Evolutionary conservation across 2,797 vertebrate species (phyloP).

Genomic region (Salarias fasciatus): DNA sequence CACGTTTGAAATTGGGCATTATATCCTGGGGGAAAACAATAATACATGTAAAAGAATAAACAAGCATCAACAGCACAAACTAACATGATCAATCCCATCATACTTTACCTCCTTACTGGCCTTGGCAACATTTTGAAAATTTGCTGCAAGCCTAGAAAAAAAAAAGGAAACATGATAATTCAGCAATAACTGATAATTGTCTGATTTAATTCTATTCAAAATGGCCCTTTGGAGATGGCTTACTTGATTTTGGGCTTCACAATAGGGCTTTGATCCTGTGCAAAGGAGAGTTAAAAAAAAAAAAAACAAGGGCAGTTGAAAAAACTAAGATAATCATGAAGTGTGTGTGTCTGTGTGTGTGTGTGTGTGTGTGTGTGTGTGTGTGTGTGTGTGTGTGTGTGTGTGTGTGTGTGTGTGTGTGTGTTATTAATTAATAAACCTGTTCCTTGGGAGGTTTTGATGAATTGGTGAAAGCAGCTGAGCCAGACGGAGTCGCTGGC

Average conservation of each 20-base stretch:
- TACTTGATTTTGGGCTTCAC: conserved; percentile 75
- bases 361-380: no score
- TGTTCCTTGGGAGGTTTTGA: conserved; percentile 19
- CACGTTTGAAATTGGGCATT: conserved; percentile 12
- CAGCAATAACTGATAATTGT: no score
- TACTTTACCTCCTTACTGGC: conserved; percentile 69
- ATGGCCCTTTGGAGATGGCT: neutral
- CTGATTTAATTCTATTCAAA: neutral
- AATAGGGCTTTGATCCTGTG: conserved; percentile 42
- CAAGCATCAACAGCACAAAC: neutral
- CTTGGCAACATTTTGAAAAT: conserved; percentile 40
- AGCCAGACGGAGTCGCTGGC: conserved; percentile 4
- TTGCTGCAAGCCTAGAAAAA: conserved; percentile 73
- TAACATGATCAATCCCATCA: neutral
- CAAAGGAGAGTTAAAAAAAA: neutral
- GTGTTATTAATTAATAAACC: no score
- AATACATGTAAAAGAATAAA: neutral
- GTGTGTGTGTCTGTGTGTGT: no score
- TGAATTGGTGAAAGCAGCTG: conserved; percentile 33
- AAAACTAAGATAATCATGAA: neutral
- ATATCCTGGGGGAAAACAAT: conserved; percentile 16
- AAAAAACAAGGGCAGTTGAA: neutral
- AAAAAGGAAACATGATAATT: neutral
- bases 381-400: no score
- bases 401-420: no score